Evolutionary conservation across 2,888 invertebrate genomes (phyloP).

Genomic region (Andrena flavipes): DNA sequence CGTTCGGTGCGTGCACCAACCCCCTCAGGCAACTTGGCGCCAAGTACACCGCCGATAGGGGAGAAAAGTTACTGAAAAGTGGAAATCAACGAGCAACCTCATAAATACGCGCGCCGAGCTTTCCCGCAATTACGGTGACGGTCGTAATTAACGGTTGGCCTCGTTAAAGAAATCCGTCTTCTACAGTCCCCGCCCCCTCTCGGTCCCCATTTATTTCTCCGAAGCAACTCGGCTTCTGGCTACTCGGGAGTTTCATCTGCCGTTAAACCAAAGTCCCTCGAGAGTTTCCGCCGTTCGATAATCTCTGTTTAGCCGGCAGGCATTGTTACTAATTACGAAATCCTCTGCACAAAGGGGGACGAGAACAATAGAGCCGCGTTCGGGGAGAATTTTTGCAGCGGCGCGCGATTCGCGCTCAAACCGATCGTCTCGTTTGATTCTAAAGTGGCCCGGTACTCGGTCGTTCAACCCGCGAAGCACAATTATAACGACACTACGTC

Average conservation of each 20-base stretch:
- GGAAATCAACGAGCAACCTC: conserved; percentile 33
- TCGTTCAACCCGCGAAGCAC: conserved; percentile 35
- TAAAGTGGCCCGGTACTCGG: conserved; percentile 23
- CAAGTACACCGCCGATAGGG: not conserved
- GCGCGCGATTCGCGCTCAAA: conserved; percentile 34
- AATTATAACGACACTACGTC: not conserved
- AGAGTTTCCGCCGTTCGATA: conserved; percentile 41
- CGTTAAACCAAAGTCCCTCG: conserved; percentile 25
- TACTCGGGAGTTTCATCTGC: conserved; percentile 35
- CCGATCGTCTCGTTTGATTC: conserved; percentile 37
- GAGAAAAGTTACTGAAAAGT: conserved; percentile 13
- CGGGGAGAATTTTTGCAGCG: conserved; percentile 38
- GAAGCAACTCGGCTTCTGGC: not conserved
- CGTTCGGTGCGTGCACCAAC: not conserved
- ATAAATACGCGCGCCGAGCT: conserved; percentile 39
- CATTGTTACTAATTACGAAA: conserved; percentile 60
- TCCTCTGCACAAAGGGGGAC: conserved; percentile 40
- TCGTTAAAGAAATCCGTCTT: conserved; percentile 58
- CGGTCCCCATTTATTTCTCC: conserved; percentile 17
- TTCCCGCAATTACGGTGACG: conserved; percentile 46
- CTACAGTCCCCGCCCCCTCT: conserved; percentile 14
- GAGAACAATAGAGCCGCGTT: conserved; percentile 45
- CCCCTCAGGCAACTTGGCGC: not conserved
- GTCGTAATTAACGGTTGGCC: conserved; percentile 57
- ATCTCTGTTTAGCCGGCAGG: conserved; percentile 54